Conservation (phyloP, 2,113 vertebrate species). For the Lampris incognitus region DNA sequence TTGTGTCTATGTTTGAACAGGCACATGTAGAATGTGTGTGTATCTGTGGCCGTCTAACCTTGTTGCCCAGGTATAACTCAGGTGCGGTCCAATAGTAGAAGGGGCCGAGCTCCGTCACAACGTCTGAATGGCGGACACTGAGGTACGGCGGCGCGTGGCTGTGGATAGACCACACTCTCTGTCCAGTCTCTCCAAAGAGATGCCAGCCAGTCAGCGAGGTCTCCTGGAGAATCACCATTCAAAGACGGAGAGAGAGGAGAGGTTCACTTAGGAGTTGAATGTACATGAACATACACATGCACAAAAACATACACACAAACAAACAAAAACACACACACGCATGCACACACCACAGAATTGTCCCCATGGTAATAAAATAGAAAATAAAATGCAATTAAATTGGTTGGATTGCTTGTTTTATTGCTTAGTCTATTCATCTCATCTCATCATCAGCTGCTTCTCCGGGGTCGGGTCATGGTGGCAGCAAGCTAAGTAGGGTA, state of each 20-base stretch:
- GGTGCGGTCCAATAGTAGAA: slow-evolving; percentile 79
- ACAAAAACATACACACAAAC: too few relatives aligned
- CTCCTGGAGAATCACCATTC: slow-evolving; percentile 53
- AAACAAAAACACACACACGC: too few relatives aligned
- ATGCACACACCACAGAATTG: too few relatives aligned
- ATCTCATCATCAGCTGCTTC: too few relatives aligned
- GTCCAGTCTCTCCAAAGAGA: slow-evolving; percentile 63
- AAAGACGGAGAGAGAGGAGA: not conserved
- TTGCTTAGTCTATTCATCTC: too few relatives aligned
- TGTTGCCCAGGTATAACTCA: slow-evolving; percentile 68
- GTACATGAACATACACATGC: too few relatives aligned
- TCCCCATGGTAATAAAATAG: too few relatives aligned
- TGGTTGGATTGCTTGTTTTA: too few relatives aligned
- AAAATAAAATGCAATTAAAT: too few relatives aligned
- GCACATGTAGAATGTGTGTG: not conserved
- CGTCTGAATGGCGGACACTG: slow-evolving; percentile 64
- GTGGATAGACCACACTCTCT: slow-evolving; percentile 69
- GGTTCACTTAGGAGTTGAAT: too few relatives aligned
- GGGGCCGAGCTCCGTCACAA: slow-evolving; percentile 59
- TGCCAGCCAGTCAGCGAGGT: slow-evolving; percentile 71
- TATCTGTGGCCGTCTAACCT: slow-evolving; percentile 51
- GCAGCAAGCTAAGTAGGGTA: too few relatives aligned
- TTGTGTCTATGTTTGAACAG: not conserved
- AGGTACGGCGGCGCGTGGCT: slow-evolving; percentile 65
- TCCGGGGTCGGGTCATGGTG: too few relatives aligned